Evolutionary conservation across 2,888 invertebrate genomes (phyloP), one percentile per base, ranked within the genome.

Genomic region (Aspidapion aeneum): DNA sequence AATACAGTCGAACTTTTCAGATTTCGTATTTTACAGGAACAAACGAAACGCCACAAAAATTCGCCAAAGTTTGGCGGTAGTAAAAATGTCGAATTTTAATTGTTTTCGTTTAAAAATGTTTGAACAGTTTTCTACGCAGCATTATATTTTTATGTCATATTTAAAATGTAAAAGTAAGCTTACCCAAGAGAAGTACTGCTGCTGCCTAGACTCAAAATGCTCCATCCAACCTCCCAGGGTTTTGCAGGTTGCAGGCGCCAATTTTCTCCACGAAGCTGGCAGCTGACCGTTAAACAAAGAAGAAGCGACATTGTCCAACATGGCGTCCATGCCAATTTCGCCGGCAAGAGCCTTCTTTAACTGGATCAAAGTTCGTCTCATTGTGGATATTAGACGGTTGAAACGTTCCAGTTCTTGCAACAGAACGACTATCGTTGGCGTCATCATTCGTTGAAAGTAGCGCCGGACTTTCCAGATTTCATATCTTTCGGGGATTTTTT

Each of bases 381-480:
- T 94, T 59, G 84, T 84, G 12, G 76, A 75, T 59, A 94, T 87
- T 0, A 96, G 84, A 18, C 84, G 82, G 79, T 96, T 96, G 78
- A 95, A 95, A 65, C 94, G 85, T 73, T 96, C 94, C 50, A 96
- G 79, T 78, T 96, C 93, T 82, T 96, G 96, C 59, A 96, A 83
- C 58, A 96, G 80, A 1, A 96, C 96, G 17, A 96, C 90, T 0
- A 91, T 87, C 0, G 93, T 90, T 1, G 96, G 96, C 2, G 91
- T 87, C 71, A 95, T 87, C 69, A 86, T 87, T 80, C 90, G 82
- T 73, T 93, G 93, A 75, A 90, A 91, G 75, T 87, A 87, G 77
- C 91, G 91, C 68, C 90, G 86, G 22, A 94, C 64, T 57, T 70
- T 70, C 84, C 89, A 89, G 57, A 94, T 83, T 79, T 96, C 94